A percentile compares a stretch with the other conserved stretches of the same genome.
phyloP scores from a whole-genome alignment of 2,797 vertebrate genomes.

The Sarcophilus harrisii region DNA sequence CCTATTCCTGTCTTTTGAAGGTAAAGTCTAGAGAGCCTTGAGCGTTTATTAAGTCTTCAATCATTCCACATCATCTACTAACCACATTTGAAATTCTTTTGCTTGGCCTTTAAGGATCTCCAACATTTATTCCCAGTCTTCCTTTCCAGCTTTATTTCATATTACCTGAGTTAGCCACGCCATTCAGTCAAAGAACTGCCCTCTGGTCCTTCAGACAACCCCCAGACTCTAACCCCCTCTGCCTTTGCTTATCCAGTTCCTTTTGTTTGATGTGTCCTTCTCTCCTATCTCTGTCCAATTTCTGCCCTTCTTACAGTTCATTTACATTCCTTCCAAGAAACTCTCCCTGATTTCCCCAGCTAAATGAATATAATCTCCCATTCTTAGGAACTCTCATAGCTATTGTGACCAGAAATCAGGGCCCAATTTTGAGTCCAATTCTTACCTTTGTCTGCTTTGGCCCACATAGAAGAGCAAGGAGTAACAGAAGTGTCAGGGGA shows the following conservation, averaged over 20 bases:
- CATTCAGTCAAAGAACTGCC: neutral
- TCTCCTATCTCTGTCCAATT: neutral
- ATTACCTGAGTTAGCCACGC: neutral
- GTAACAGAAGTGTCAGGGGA: neutral
- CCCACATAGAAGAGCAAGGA: neutral
- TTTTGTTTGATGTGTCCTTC: neutral
- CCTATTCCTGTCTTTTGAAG: constrained; percentile 55
- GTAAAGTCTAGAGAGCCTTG: constrained; percentile 24
- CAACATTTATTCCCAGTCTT: neutral
- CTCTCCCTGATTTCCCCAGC: neutral
- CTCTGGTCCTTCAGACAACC: neutral
- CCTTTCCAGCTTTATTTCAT: neutral
- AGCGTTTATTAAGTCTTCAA: neutral
- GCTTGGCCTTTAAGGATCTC: neutral
- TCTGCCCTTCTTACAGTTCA: neutral
- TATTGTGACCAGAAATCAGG: neutral
- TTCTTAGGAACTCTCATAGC: neutral
- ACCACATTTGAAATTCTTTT: constrained; percentile 4
- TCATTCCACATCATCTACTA: neutral
- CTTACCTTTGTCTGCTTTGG: neutral
- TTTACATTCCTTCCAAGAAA: neutral
- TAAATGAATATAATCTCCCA: neutral
- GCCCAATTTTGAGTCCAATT: neutral
- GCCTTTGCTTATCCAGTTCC: neutral
- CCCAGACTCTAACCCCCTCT: neutral